Evolutionary conservation across 2,888 invertebrate genomes (phyloP), one percentile per base, ranked within the genome.

Genomic region (Sesia apiformis): DNA sequence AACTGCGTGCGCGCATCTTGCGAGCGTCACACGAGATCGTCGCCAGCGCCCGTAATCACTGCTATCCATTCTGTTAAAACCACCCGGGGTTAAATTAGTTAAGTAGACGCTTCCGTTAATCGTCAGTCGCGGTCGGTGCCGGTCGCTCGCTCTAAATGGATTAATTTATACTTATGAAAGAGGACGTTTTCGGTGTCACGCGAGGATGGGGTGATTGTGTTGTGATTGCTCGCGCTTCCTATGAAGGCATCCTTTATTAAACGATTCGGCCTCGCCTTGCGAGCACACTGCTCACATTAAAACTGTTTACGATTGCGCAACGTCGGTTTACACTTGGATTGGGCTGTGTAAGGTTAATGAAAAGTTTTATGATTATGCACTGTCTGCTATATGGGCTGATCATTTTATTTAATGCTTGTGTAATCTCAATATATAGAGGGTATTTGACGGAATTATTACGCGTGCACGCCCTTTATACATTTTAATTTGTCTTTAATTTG

Each of bases 11-110:
- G 70, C 68, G 68, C 69, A 59, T 55, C 42, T 56, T 63, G 59
- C 65, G 60, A 67, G 69, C 76, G 81, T 84, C 83, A 78, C 83
- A 81, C 78, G 82, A 71, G 69, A 75, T 76, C 76, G 74, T 69
- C 69, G 72, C 75, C 70, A 70, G 67, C 75, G 66, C 60, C 77
- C 81, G 85, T 88, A 90, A 90, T 90, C 90, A 90, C 89, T 78
- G 90, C 88, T 89, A 90, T 90, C 87, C 90, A 90, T 90, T 89
- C 88, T 86, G 88, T 90, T 90, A 90, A 90, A 90, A 90, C 89
- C 84, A 87, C 87, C 89, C 87, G 84, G 82, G 84, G 77, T 83
- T 90, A 90, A 90, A 90, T 90, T 89, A 90, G 88, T 90, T 90
- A 90, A 90, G 89, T 90, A 90, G 90, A 84, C 82, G 85, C 85